phyloP scores from a whole-genome alignment of 2,113 vertebrate species.

The Narcine bancroftii region DNA sequence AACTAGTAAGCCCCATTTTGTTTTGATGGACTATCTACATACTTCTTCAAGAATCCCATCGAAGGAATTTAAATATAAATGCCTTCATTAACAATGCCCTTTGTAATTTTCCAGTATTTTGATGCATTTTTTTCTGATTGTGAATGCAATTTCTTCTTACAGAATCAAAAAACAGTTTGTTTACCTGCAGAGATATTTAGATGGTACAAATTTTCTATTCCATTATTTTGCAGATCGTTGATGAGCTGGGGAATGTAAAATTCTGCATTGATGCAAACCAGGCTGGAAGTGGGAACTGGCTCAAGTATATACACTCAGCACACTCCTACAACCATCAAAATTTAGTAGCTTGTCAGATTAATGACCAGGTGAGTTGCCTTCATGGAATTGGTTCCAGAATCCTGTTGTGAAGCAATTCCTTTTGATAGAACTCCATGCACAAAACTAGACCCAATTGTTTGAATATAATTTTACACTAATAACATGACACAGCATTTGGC shows the following conservation, averaged over 20 bases:
- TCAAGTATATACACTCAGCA: constrained; percentile 82
- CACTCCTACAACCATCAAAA: constrained; percentile 83
- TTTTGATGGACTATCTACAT: too few relatives aligned
- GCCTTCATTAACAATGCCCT: too few relatives aligned
- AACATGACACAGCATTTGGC: not conserved
- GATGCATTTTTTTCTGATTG: not conserved
- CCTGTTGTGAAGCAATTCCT: constrained; percentile 4
- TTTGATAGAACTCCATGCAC: not conserved
- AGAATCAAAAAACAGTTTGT: not conserved
- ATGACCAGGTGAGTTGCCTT: constrained; percentile 74
- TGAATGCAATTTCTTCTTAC: too few relatives aligned
- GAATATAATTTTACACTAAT: not conserved
- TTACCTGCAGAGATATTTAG: not conserved
- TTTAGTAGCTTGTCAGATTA: constrained; percentile 72
- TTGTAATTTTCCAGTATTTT: not conserved
- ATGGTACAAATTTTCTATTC: constrained; percentile 30
- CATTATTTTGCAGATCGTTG: constrained; percentile 61
- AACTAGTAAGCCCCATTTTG: too few relatives aligned
- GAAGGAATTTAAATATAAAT: too few relatives aligned
- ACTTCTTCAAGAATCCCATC: too few relatives aligned
- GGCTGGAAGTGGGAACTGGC: constrained; percentile 71
- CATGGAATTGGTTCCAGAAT: not conserved
- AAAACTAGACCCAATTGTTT: not conserved
- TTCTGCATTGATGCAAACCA: constrained; percentile 66
- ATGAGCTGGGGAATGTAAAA: constrained; percentile 74